These are phyloP conservation scores for Apamea sordens DNA, from an alignment of 2,888 invertebrate species.

Conservation along the genomic window DNA sequence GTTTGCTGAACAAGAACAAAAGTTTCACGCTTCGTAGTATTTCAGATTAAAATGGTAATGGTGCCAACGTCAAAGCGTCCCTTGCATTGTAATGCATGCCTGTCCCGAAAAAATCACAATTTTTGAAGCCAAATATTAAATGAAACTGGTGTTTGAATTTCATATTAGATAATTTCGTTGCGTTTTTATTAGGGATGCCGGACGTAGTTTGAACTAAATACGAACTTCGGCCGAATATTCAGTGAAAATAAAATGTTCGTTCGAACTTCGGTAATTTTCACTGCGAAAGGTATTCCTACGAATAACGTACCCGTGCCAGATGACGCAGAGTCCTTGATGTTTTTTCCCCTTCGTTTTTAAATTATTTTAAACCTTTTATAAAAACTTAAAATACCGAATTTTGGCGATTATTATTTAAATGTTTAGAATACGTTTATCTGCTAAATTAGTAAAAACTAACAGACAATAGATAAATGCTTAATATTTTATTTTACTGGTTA, in stretches of 20 bases:
- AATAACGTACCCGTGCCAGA: neutral
- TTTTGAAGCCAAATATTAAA: constrained; percentile 23
- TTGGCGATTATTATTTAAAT: neutral
- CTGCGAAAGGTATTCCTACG: too few relatives aligned
- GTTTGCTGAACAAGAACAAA: constrained; percentile 3
- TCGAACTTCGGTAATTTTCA: neutral
- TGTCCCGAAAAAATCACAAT: constrained; percentile 37
- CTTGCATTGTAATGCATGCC: constrained; percentile 17
- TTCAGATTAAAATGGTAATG: constrained; percentile 53
- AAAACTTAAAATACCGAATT: neutral
- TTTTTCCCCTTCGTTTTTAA: neutral
- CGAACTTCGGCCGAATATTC: neutral
- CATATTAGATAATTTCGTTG: constrained; percentile 16
- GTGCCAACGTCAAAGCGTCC: neutral
- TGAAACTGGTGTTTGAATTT: constrained; percentile 13
- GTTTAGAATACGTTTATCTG: neutral
- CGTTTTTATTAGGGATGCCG: neutral
- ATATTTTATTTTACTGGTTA: neutral
- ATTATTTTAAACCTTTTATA: neutral
- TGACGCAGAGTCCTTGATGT: neutral
- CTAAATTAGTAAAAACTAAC: neutral
- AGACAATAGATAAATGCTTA: neutral
- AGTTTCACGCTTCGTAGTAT: constrained; percentile 21
- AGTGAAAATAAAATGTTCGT: neutral
- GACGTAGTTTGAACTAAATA: neutral